Evolutionary conservation across 2,888 invertebrate species (phyloP).

Genomic region (Lasioglossum calceatum): DNA sequence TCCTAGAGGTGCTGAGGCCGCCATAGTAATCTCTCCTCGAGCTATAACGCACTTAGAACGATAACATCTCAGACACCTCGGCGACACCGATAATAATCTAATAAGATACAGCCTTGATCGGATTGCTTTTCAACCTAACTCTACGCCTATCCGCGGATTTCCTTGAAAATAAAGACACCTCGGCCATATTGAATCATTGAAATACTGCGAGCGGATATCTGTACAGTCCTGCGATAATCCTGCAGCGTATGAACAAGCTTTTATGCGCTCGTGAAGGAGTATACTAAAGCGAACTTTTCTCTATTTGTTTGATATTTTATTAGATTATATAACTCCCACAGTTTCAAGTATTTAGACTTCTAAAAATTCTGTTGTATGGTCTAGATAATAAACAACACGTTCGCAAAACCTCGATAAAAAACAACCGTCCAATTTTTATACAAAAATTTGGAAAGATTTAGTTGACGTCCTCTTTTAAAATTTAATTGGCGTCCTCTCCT

Average conservation of each 20-base stretch:
- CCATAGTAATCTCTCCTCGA: constrained; percentile 31
- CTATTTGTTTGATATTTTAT: no score
- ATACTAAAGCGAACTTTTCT: no score
- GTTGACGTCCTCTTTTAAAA: no score
- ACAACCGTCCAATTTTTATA: no score
- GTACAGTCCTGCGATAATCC: no score
- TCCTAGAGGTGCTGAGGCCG: constrained; percentile 22
- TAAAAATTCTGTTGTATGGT: background rate
- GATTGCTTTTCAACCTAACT: constrained; percentile 15
- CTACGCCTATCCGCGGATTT: constrained; percentile 25
- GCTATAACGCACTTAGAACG: constrained; percentile 35
- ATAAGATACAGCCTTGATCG: constrained; percentile 43
- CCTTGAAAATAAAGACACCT: constrained; percentile 19
- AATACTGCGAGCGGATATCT: background rate
- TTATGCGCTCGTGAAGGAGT: no score
- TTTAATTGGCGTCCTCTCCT: no score
- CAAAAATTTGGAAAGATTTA: no score
- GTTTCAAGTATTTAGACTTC: background rate
- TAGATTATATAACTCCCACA: no score
- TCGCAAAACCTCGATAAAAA: no score
- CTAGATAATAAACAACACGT: background rate
- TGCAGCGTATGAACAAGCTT: no score
- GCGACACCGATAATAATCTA: constrained; percentile 47
- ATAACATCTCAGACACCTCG: constrained; percentile 44
- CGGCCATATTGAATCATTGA: background rate